Conservation (phyloP, 2,888 invertebrate genomes). For the Clivina fossor region DNA sequence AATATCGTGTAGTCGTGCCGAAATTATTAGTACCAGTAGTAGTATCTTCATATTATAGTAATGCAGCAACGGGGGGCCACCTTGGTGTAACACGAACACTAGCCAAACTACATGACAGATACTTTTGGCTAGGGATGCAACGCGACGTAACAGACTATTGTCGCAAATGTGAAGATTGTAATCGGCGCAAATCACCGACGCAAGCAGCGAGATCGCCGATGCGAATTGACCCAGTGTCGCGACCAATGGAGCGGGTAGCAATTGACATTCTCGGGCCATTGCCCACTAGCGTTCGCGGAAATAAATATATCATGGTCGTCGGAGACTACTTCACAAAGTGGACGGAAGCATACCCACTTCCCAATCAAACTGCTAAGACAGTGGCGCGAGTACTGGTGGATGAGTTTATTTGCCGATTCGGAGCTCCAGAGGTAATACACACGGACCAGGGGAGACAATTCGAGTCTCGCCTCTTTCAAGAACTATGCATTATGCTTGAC, state of each 20-base stretch:
- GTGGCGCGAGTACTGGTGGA: constrained; percentile 41
- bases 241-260: constrained; percentile 27
- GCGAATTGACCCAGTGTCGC: constrained; percentile 17
- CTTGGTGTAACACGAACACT: too few species aligned
- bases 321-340: constrained; percentile 39
- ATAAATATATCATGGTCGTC: constrained; percentile 35
- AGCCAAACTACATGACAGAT: too few species aligned
- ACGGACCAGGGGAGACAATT: constrained; percentile 40
- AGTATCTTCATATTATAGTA: too few species aligned
- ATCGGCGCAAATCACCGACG: too few species aligned
- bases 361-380: constrained; percentile 43
- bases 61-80: too few species aligned
- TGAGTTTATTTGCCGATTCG: constrained; percentile 37
- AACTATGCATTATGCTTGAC: constrained; percentile 29
- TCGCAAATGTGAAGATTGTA: too few species aligned
- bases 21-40: too few species aligned
- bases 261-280: constrained; percentile 30
- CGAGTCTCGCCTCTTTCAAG: constrained; percentile 36
- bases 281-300: constrained; percentile 22
- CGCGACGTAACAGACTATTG: too few species aligned
- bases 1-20: too few species aligned
- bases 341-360: constrained; percentile 42
- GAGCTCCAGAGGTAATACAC: constrained; percentile 35
- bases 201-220: too few species aligned
- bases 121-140: too few species aligned